Conservation (phyloP, 2,113 vertebrate species). For the Pungitius pungitius region DNA sequence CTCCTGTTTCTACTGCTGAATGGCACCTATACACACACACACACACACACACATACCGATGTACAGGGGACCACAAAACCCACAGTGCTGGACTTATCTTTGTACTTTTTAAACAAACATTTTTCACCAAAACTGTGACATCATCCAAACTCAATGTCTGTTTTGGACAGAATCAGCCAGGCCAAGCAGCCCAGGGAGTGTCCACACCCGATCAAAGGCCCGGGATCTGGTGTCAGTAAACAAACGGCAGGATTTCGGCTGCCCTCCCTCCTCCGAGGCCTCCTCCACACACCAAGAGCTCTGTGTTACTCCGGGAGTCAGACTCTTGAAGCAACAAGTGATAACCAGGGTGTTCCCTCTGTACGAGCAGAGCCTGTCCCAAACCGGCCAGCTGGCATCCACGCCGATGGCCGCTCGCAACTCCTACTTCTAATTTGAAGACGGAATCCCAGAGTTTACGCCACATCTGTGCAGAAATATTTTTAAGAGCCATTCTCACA, state of each 20-base stretch:
- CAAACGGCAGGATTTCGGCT: constrained; percentile 59
- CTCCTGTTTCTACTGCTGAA: constrained; percentile 61
- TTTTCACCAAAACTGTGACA: constrained; percentile 6
- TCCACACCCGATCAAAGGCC: constrained; percentile 66
- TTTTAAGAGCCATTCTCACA: constrained; percentile 68
- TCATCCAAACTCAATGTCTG: neutral
- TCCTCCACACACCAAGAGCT: constrained; percentile 53
- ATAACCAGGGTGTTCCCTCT: constrained; percentile 57
- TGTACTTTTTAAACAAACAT: neutral
- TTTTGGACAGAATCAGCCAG: constrained; percentile 23
- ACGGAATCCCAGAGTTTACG: constrained; percentile 21
- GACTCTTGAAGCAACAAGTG: constrained; percentile 57
- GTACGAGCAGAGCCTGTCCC: constrained; percentile 27
- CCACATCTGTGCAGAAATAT: constrained; percentile 64
- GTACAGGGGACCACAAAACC: neutral
- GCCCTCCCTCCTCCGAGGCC: constrained; percentile 39
- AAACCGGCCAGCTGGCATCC: constrained; percentile 20
- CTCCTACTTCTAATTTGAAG: constrained; percentile 42
- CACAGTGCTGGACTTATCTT: constrained; percentile 9
- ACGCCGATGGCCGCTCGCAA: constrained; percentile 18
- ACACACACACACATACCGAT: neutral
- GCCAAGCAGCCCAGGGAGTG: constrained; percentile 43
- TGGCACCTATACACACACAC: constrained; percentile 12
- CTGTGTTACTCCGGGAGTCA: constrained; percentile 63
- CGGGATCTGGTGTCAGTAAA: constrained; percentile 58